These are phyloP conservation scores for Anoplopoma fimbria DNA, from an alignment of 2,113 vertebrate genomes.

Conservation along the genomic window DNA sequence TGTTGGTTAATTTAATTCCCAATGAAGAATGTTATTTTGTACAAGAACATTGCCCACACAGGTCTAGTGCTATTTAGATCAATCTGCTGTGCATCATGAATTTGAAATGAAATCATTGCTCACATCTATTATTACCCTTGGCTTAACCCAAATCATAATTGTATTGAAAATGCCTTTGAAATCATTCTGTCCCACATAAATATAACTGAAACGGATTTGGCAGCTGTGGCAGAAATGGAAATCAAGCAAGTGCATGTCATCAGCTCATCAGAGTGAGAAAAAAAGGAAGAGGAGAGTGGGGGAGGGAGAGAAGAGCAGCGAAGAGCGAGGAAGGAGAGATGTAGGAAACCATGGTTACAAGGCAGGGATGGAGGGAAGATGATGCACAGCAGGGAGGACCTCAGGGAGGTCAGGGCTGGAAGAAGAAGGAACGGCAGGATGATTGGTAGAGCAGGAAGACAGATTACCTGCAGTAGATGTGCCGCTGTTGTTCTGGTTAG, in stretches of 20 bases:
- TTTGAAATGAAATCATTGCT: neutral
- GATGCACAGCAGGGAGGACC: constrained; percentile 43
- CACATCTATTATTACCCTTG: neutral
- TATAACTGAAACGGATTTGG: constrained; percentile 17
- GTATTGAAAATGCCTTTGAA: neutral
- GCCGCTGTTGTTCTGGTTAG: constrained; percentile 23
- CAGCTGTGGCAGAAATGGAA: constrained; percentile 40
- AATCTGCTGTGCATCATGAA: neutral
- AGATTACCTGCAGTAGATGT: constrained; percentile 79
- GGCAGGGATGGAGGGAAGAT: constrained; percentile 51
- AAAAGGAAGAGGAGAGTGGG: constrained; percentile 37
- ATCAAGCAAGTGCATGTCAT: constrained; percentile 63
- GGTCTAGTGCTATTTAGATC: neutral
- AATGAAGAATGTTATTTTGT: neutral
- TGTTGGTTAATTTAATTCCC: neutral
- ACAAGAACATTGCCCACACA: neutral
- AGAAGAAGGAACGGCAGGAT: neutral
- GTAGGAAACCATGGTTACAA: constrained; percentile 77
- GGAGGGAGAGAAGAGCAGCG: constrained; percentile 44
- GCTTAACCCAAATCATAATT: neutral
- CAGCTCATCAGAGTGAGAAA: constrained; percentile 52
- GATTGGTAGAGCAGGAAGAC: neutral
- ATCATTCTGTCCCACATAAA: neutral
- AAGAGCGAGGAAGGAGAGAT: constrained; percentile 66
- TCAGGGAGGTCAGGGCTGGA: constrained; percentile 1